A percentile compares a stretch with the other conserved stretches of the same genome.
Evolutionary conservation across 2,113 vertebrate species (phyloP).

Genomic region (Hypanus sabinus): DNA sequence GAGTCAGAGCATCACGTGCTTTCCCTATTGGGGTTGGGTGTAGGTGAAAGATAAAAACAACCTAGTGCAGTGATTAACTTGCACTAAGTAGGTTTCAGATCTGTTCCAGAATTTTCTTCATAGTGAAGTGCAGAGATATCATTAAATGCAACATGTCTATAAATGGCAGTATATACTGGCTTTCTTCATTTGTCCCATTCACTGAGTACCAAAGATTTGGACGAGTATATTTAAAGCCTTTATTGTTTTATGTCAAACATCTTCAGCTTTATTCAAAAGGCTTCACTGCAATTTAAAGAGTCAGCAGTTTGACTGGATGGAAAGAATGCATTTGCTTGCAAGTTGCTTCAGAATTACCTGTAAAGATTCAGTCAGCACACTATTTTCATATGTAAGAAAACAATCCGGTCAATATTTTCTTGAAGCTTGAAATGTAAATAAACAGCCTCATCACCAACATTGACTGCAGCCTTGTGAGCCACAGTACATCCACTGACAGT

Average conservation of each 20-base stretch:
- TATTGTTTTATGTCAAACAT: not conserved
- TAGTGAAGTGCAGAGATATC: not conserved
- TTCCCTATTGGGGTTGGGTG: no score
- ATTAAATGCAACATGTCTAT: not conserved
- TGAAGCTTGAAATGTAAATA: not conserved
- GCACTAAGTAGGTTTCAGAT: not conserved
- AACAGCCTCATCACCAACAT: not conserved
- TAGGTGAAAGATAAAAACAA: no score
- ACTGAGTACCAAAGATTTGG: not conserved
- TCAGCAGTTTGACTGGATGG: not conserved
- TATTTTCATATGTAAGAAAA: not conserved
- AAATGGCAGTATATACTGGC: not conserved
- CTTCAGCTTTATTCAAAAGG: not conserved
- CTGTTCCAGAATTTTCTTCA: not conserved
- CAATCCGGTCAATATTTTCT: not conserved
- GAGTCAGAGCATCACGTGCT: not conserved
- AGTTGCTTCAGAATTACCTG: not conserved
- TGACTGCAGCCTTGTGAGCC: not conserved
- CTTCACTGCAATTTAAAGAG: not conserved
- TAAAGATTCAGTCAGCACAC: not conserved
- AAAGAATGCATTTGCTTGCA: not conserved
- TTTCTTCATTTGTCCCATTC: not conserved
- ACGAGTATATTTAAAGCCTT: not conserved
- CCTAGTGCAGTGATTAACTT: no score
- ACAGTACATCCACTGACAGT: not conserved